Conservation (phyloP, 2,113 vertebrate species). For the Psilopsiagon aurifrons region DNA sequence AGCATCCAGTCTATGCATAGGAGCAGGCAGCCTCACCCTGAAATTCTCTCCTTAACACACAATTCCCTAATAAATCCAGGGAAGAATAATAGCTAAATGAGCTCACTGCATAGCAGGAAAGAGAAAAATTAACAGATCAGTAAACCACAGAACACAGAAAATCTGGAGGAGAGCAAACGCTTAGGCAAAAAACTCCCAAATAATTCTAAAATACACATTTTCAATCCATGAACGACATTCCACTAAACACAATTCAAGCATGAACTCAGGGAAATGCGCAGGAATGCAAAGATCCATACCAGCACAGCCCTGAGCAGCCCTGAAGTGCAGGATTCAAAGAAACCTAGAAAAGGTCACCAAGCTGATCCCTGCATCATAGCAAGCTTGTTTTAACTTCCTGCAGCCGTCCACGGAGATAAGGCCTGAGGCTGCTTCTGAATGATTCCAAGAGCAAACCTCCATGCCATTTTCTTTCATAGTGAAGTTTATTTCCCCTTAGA, state of each 20-base stretch:
- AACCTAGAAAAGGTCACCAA: slow-evolving; percentile 18
- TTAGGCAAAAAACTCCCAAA: background rate
- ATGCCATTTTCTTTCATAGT: background rate
- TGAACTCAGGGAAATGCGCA: background rate
- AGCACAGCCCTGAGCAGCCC: background rate
- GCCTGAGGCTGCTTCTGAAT: background rate
- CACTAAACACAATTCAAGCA: background rate
- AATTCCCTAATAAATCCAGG: background rate
- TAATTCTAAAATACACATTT: background rate
- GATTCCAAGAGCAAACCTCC: background rate
- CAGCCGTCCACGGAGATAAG: background rate
- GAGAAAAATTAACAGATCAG: background rate
- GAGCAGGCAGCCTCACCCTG: background rate
- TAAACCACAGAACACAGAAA: background rate
- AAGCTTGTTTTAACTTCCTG: background rate
- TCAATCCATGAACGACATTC: background rate
- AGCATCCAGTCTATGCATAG: background rate
- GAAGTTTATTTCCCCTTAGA: background rate
- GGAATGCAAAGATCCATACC: background rate
- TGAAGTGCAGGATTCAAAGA: background rate
- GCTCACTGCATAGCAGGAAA: background rate
- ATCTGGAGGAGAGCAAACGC: background rate
- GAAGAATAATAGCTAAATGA: background rate
- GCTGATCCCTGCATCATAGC: background rate
- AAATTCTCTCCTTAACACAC: background rate